These are phyloP conservation scores for Microtus oregoni DNA, from an alignment of 2,113 vertebrate species.

Conservation along the genomic window DNA sequence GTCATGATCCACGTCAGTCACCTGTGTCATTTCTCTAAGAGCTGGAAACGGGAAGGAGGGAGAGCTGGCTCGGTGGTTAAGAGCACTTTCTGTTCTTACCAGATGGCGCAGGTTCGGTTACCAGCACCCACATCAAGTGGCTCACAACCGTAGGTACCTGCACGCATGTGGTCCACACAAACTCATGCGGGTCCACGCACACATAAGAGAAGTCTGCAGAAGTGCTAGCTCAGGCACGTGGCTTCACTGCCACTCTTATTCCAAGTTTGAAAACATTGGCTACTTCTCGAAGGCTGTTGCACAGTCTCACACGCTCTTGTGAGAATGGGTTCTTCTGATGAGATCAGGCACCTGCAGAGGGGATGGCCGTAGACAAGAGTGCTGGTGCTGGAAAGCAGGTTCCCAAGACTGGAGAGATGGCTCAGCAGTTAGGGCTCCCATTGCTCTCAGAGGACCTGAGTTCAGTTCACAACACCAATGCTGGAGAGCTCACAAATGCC, in stretches of 20 bases:
- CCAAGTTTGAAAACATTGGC: not conserved
- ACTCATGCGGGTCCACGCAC: not conserved
- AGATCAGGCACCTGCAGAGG: not conserved
- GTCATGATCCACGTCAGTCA: not conserved
- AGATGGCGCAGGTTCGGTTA: not conserved
- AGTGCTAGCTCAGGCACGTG: not conserved
- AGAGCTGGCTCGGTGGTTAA: not conserved
- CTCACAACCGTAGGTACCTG: not conserved
- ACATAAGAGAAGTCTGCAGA: not conserved
- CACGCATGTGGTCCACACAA: not conserved
- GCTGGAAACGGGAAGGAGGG: not conserved
- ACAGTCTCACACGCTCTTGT: not conserved
- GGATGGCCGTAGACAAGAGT: not conserved
- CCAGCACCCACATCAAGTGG: not conserved
- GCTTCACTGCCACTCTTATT: not conserved
- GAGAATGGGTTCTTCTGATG: not conserved
- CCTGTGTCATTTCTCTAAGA: slow-evolving; percentile 9
- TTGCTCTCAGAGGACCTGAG: not conserved
- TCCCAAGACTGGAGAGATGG: not conserved
- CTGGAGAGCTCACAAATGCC: not conserved
- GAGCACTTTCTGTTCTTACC: not conserved
- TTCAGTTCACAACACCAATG: not conserved
- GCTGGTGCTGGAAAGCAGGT: not conserved
- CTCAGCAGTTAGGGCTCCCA: not conserved
- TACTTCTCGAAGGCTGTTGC: not conserved